Evolutionary conservation across 2,888 invertebrate species (phyloP), one percentile per base, ranked within the genome.

Genomic region (Abrostola triplasia): DNA sequence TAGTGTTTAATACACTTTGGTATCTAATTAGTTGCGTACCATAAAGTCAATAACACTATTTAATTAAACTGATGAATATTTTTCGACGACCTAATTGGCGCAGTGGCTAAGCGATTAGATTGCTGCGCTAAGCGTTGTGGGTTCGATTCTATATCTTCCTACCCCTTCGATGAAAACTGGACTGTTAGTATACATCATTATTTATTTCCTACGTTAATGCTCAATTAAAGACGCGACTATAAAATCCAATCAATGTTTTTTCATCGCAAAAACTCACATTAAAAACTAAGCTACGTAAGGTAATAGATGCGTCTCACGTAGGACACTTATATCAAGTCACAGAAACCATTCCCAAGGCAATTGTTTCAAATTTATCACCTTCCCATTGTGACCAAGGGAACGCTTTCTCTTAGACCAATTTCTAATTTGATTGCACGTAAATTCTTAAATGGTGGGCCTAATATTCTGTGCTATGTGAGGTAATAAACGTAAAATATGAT

Each of bases 321-420:
- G 59, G 60, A 78, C 78, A 79, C 82, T 81, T 84, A 85, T 82
- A 85, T 84, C 84, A 83, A 80, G 72, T 72, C 70, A 65, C 72
- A 64, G 50, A 76, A 78, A 78, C 76, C 80, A 80, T 84, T 84
- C 75, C 71, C 70, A 58, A 60, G 73, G 83, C 81, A 85, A 86
- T 86, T 84, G 83, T 75, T 74, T 63, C 38, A 72, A 82, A 87
- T 87, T 86, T 87, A 88, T 85, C 80, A 79, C 83, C 64, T 67
- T 59, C 48, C 74, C 74, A 63, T 64, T 67, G 80, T 73, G 81
- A 70, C 77, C 75, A 59, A 65, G 59, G 64, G 71, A 65, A 72
- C 73, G 62, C 67, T 77, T 59, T 61, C 67, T 68, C 67, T 63
- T 12, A 10, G 66, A 59, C 37, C 37, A 57, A 59, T 49, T 51